A percentile compares a stretch with the other conserved stretches of the same genome.
Evolutionary conservation across 2,888 invertebrate genomes (phyloP).

Genomic region (Acrocera orbiculus): DNA sequence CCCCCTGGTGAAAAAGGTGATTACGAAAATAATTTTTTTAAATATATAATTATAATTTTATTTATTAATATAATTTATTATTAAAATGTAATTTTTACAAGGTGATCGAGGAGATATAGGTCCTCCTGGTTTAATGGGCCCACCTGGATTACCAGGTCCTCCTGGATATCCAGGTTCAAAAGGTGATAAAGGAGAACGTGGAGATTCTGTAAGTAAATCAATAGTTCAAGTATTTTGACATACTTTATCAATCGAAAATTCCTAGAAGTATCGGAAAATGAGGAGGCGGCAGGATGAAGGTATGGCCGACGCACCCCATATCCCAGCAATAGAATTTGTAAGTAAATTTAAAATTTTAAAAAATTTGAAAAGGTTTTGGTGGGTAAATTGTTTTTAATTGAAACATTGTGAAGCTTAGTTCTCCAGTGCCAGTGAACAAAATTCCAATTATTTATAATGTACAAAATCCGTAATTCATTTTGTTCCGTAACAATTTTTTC

Average conservation of each 20-base stretch:
- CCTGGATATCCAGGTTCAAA: conserved; percentile 78
- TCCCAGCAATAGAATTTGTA: conserved; percentile 31
- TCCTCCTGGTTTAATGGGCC: conserved; percentile 85
- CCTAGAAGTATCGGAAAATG: conserved; percentile 32
- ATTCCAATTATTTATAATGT: too few species aligned
- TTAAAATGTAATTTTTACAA: too few species aligned
- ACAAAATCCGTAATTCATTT: too few species aligned
- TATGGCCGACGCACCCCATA: conserved; percentile 31
- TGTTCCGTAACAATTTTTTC: too few species aligned
- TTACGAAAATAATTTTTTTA: conserved; percentile 48
- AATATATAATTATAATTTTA: too few species aligned
- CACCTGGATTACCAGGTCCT: conserved; percentile 68
- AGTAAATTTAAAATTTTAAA: too few species aligned
- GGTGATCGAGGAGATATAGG: conserved; percentile 69
- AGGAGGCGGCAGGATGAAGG: conserved; percentile 31
- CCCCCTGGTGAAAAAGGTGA: conserved; percentile 76
- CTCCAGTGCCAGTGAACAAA: too few species aligned
- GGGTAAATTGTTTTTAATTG: too few species aligned
- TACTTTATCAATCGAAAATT: conserved; percentile 12
- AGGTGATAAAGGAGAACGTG: conserved; percentile 83
- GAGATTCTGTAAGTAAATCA: conserved; percentile 72
- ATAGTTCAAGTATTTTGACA: conserved; percentile 1
- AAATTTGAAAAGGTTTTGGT: too few species aligned
- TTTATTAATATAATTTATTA: too few species aligned
- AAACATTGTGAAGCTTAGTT: too few species aligned